Conservation (phyloP, 2,797 vertebrate genomes). For the Premnoplex brunnescens region DNA sequence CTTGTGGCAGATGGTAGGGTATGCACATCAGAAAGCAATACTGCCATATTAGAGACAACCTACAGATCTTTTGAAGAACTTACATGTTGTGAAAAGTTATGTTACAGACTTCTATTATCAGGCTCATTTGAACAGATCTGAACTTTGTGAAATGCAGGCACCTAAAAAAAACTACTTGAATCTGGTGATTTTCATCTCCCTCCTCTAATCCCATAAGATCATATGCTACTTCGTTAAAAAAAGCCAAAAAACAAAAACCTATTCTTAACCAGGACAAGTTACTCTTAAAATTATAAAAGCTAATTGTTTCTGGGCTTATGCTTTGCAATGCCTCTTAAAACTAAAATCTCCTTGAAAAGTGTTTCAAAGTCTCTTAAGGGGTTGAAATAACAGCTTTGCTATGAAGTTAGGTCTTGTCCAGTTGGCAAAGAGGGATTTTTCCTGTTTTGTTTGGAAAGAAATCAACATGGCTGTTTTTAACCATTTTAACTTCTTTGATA, state of each 20-base stretch:
- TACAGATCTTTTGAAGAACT: neutral
- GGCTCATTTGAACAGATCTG: neutral
- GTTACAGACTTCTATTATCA: neutral
- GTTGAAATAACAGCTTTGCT: constrained; percentile 42
- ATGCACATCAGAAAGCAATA: neutral
- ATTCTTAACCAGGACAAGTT: neutral
- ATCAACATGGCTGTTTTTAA: constrained; percentile 26
- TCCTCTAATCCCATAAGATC: neutral
- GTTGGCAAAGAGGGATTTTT: constrained; percentile 16
- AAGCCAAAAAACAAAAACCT: rapidly evolving
- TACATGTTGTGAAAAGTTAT: neutral
- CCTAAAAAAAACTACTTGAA: neutral
- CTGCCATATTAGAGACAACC: neutral
- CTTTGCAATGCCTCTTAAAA: neutral
- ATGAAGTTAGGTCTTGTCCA: neutral
- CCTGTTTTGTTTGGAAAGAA: constrained; percentile 52
- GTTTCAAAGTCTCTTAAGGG: neutral
- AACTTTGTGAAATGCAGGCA: neutral
- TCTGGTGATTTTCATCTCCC: neutral
- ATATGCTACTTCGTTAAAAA: neutral
- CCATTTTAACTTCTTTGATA: constrained; percentile 42
- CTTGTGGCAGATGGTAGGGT: neutral
- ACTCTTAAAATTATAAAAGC: neutral
- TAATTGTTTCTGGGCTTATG: neutral
- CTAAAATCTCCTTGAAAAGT: neutral